phyloP scores from a whole-genome alignment of 2,888 invertebrate genomes.

The Yponomeuta cagnagella region DNA sequence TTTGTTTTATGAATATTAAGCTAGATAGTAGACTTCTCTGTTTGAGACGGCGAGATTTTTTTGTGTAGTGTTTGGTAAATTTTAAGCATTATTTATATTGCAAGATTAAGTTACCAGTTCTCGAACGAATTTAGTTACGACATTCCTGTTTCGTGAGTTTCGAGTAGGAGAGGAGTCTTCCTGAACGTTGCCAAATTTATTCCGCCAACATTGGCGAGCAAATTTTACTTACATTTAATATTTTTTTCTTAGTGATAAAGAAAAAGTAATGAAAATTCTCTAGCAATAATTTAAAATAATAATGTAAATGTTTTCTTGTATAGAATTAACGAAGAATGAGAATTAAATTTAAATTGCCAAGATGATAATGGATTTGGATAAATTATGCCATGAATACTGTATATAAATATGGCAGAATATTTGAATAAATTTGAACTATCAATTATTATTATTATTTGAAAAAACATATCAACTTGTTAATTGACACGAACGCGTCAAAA shows the following conservation, averaged over 20 bases:
- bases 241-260: slow-evolving; percentile 39
- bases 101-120: slow-evolving; percentile 65
- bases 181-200: slow-evolving; percentile 73
- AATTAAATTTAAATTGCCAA: neutral
- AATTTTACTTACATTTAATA: slow-evolving; percentile 48
- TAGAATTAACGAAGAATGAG: slow-evolving; percentile 50
- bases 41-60: slow-evolving; percentile 47
- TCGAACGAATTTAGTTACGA: slow-evolving; percentile 71
- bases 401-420: slow-evolving; percentile 36
- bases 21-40: slow-evolving; percentile 55
- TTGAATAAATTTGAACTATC: slow-evolving; percentile 20
- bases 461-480: slow-evolving; percentile 44
- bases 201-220: slow-evolving; percentile 70
- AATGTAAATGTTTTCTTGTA: slow-evolving; percentile 73
- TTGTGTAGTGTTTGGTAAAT: slow-evolving; percentile 27
- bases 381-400: slow-evolving; percentile 38
- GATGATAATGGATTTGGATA: slow-evolving; percentile 40
- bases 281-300: slow-evolving; percentile 70
- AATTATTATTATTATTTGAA: slow-evolving; percentile 28
- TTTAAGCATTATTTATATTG: slow-evolving; percentile 49
- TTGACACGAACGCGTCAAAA: slow-evolving; percentile 33
- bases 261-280: slow-evolving; percentile 69
- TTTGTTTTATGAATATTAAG: slow-evolving; percentile 52
- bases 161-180: slow-evolving; percentile 74
- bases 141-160: slow-evolving; percentile 68